Evolutionary conservation across 2,113 vertebrate genomes (phyloP), one percentile per base, ranked within the genome.

Genomic region (Hyla sarda): DNA sequence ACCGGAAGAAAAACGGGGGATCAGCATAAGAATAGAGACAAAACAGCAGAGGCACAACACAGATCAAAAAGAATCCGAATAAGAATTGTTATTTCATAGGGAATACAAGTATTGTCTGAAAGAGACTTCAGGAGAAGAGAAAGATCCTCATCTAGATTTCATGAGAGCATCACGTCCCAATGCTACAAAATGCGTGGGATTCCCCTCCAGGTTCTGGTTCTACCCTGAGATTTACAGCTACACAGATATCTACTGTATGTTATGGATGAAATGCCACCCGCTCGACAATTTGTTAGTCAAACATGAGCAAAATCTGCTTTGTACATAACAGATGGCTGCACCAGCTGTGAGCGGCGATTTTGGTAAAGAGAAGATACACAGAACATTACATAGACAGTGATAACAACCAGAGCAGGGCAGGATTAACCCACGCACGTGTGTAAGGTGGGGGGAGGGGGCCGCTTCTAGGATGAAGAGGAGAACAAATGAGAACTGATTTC

Each of bases 281-380:
- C 13, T 25, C 77, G 73, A 30, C 77, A 62, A 74, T 87, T 87
- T 87, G 37, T 34, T 74, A 74, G 85, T 87, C 77, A 82, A 74
- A 87, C 77, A 87, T 58, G 78, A 87, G 67, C 25, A 25, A 82
- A 82, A 87, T 87, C 85, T 82, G 85, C 85, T 87, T 82, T 87
- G 85, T 74, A 17, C 19, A 23, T 17, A 87, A 82, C 85, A 87
- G 85, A 87, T 87, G 85, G 77, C 32, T 30, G n/a, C 54, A 87
- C 85, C 85, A 87, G 85, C 85, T 87, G 85, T 75, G 76, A 58
- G 50, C 52, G 30, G 76, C 54, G 78, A 82, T 87, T 87, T 74
- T 60, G 32, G 85, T 60, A 79, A 56, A 81, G 56, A n/a, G 85
- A 45, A 87, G 85, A 87, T 74, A 45, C 78, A 72, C 30, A 81